Base-by-base conservation (phyloP, 1,140 invertebrate species). In the Trichonephila clavipes region DNA sequence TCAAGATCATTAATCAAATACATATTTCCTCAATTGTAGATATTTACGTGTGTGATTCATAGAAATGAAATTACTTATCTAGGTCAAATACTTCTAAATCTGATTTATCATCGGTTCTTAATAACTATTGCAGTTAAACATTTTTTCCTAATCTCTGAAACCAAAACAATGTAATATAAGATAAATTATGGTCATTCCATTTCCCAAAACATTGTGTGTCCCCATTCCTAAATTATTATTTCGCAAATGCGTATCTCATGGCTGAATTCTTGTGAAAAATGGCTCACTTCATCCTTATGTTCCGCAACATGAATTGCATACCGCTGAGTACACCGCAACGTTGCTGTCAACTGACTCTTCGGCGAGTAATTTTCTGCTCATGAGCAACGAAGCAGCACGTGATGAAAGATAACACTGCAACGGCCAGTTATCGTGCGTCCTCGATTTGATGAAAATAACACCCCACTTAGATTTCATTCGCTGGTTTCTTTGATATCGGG, bases 381-480 rank as follows among this genome's bases (percentile, higher is more conserved):
- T 90, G 89, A 10, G 51, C 77, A 90, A 21, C 89, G 44, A 82
- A 90, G 72, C 89, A 24, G 21, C 10, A 88, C 34, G 8, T 82
- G 89, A 82, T 90, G 69, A 61, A 87, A 77, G 91, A 92, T 92
- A 87, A 92, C 40, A 59, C 44, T 82, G 16, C 64, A 40, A 24
- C 24, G 58, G 61, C 90, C 58, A 82, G 89, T 77, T 91, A 83
- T 91, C 90, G 24, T n/a, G n/a, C 66, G 89, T 19, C 72, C 89
- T 90, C 83, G 66, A 92, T 66, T 24, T 21, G n/a, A 72, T 93
- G 92, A 93, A 93, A 93, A 93, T 93, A 72, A 93, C 92, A 93
- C 92, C 92, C 85, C 85, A 64, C 92, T 93, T 81, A 88, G 86
- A 93, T 93, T 93, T 93, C 92, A 93, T 93, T 93, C 92, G 92